Evolutionary conservation across 2,797 vertebrate species (phyloP).

Genomic region (Channa striata): DNA sequence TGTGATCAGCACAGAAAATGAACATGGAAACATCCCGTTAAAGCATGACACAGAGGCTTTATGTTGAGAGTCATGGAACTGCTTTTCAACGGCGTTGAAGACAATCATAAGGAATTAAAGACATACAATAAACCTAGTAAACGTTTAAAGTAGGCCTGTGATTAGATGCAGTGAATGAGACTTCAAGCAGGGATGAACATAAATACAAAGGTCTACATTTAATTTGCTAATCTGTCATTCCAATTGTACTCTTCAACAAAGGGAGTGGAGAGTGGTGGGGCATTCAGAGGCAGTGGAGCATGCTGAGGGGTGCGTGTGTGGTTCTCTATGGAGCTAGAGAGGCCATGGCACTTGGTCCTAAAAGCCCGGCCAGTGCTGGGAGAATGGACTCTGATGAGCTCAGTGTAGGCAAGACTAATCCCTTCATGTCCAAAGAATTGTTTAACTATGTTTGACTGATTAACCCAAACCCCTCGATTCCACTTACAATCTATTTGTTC

Average conservation of each 20-base stretch:
- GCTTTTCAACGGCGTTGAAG: conserved; percentile 27
- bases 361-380: conserved; percentile 63
- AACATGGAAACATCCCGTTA: conserved; percentile 60
- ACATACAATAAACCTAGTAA: conserved; percentile 46
- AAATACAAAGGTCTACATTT: conserved; percentile 80
- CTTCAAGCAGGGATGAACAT: conserved; percentile 64
- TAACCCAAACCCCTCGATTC: conserved; percentile 77
- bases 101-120: conserved; percentile 35
- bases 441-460: conserved; percentile 83
- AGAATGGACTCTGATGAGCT: conserved; percentile 78
- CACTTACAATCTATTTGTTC: conserved; percentile 80
- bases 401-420: conserved; percentile 81
- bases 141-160: conserved; percentile 51
- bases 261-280: conserved; percentile 71
- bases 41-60: conserved; percentile 52
- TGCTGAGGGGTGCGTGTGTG: conserved; percentile 75
- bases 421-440: conserved; percentile 81
- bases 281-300: conserved; percentile 79
- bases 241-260: conserved; percentile 77
- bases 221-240: conserved; percentile 83
- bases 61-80: conserved; percentile 14
- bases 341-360: conserved; percentile 77
- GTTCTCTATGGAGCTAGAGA: conserved; percentile 71
- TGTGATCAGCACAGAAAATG: conserved; percentile 59
- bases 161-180: conserved; percentile 67